These are phyloP conservation scores for Halcyon senegalensis DNA, from an alignment of 2,113 vertebrate genomes.

Conservation along the genomic window DNA sequence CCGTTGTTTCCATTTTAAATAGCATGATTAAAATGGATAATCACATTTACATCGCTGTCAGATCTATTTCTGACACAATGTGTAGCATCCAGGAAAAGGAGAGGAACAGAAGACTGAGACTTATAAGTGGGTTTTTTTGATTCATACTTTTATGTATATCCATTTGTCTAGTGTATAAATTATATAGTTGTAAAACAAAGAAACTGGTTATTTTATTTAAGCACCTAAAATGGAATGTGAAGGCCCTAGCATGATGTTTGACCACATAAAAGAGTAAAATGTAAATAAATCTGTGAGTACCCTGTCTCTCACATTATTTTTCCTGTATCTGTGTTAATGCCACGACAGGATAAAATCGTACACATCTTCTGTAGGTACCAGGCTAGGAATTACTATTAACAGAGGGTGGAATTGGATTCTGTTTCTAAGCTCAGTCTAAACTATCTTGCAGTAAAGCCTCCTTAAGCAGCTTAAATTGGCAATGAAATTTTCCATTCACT, in stretches of 20 bases:
- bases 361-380: background rate
- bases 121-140: accelerated
- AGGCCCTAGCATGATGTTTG: background rate
- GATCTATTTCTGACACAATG: background rate
- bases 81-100: background rate
- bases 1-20: conserved; percentile 15
- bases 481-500: background rate
- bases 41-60: background rate
- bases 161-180: background rate
- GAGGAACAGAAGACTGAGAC: background rate
- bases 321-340: background rate
- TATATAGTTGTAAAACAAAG: background rate
- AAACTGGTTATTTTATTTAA: background rate
- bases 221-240: background rate
- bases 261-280: background rate
- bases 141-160: background rate
- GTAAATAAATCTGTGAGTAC: background rate
- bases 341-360: background rate
- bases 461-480: background rate
- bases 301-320: background rate
- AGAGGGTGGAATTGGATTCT: background rate
- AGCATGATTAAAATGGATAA: background rate
- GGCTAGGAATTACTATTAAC: background rate
- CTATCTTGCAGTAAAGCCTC: background rate
- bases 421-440: background rate